A percentile compares a stretch with the other conserved stretches of the same genome.
Evolutionary conservation across 1,140 invertebrate genomes (phyloP).

Genomic region (Leguminivora glycinivorella): DNA sequence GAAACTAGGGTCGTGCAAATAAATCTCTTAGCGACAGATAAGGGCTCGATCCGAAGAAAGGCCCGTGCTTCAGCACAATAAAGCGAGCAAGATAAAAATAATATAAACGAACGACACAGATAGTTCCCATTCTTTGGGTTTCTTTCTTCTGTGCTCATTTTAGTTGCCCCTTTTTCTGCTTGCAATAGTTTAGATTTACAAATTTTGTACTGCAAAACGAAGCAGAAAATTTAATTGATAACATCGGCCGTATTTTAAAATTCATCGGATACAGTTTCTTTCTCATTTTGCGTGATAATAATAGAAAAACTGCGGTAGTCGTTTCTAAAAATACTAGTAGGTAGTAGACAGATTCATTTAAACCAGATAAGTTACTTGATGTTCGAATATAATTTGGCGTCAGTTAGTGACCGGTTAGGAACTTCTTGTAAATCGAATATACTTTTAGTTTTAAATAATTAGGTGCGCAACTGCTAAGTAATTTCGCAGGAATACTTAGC

Average conservation of each 20-base stretch:
- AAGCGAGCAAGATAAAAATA: conserved; percentile 41
- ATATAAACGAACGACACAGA: conserved; percentile 33
- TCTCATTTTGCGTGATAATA: too few species aligned
- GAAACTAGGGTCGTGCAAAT: conserved; percentile 40
- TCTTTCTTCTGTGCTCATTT: conserved; percentile 4
- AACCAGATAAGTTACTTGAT: too few species aligned
- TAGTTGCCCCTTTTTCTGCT: not conserved
- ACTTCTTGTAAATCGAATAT: too few species aligned
- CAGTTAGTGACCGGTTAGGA: too few species aligned
- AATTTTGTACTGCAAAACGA: not conserved
- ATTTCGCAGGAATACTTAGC: not conserved
- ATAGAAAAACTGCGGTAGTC: too few species aligned
- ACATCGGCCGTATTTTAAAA: too few species aligned
- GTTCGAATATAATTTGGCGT: too few species aligned
- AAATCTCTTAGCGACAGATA: conserved; percentile 50
- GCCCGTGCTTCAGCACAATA: conserved; percentile 36
- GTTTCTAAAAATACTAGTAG: too few species aligned
- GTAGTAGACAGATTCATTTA: too few species aligned
- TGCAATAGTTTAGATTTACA: not conserved
- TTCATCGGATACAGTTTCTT: too few species aligned
- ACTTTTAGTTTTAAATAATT: too few species aligned
- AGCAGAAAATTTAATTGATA: too few species aligned
- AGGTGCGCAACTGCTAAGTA: not conserved
- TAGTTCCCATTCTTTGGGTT: conserved; percentile 7
- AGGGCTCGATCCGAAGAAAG: conserved; percentile 39